Percentiles rank a stretch among this genome's conserved stretches.
Evolutionary conservation across 2,797 vertebrate genomes (phyloP).

Genomic region (Tragelaphus oryx): DNA sequence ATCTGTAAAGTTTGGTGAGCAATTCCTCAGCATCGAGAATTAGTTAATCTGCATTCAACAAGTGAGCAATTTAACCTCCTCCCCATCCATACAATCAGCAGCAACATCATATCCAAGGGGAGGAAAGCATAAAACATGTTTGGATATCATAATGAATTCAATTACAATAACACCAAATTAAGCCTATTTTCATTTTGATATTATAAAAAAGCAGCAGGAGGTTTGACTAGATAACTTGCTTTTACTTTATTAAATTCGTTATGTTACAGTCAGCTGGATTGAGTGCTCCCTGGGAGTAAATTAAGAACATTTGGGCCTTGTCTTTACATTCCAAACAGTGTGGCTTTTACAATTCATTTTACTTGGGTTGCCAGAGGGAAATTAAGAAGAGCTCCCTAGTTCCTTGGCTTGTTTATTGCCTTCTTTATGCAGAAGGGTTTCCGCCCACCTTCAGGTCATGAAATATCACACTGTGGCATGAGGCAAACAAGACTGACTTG

Average conservation of each 20-base stretch:
- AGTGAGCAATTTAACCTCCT: background rate
- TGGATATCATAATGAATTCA: slow-evolving; percentile 59
- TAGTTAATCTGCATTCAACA: slow-evolving; percentile 1
- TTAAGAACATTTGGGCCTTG: slow-evolving; percentile 61
- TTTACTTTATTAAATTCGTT: slow-evolving; percentile 70
- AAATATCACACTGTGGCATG: background rate
- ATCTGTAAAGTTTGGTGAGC: background rate
- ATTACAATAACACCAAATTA: slow-evolving; percentile 67
- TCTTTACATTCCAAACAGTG: slow-evolving; percentile 56
- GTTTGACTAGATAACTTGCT: slow-evolving; percentile 59
- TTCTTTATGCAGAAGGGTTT: background rate
- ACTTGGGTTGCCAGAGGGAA: slow-evolving; percentile 8
- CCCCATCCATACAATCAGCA: background rate
- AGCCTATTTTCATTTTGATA: slow-evolving; percentile 70
- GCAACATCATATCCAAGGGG: slow-evolving; percentile 10
- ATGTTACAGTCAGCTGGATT: slow-evolving; percentile 53
- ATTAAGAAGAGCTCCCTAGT: slow-evolving; percentile 3
- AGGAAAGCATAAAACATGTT: background rate
- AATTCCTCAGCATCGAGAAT: background rate
- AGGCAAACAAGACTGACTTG: background rate
- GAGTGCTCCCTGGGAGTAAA: slow-evolving; percentile 57
- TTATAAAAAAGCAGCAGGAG: slow-evolving; percentile 71
- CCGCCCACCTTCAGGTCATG: background rate
- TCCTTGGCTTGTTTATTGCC: slow-evolving; percentile 13
- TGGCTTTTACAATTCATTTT: slow-evolving; percentile 36